These are phyloP conservation scores for Trachymyrmex septentrionalis DNA, from an alignment of 1,140 invertebrate species.

Conservation along the genomic window DNA sequence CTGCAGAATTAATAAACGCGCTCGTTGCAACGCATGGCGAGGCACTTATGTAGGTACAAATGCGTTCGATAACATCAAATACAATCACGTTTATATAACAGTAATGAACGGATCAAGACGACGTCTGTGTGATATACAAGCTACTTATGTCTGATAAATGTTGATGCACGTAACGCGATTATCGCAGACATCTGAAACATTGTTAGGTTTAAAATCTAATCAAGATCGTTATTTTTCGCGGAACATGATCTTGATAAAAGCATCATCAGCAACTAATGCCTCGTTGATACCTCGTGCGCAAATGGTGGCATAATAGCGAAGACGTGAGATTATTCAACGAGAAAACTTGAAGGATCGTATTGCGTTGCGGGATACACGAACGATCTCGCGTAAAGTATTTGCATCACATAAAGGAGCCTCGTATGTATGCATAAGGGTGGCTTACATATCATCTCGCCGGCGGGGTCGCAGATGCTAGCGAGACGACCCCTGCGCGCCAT, in stretches of 20 bases:
- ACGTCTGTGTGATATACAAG: slow-evolving; percentile 29
- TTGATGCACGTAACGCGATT: slow-evolving; percentile 30
- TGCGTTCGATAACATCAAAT: slow-evolving; percentile 11
- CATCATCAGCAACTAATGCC: background rate
- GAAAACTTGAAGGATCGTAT: background rate
- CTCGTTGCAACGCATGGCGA: background rate
- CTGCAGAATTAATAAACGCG: slow-evolving; percentile 18
- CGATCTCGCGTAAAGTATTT: slow-evolving; percentile 55
- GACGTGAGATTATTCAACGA: background rate
- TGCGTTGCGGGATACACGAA: slow-evolving; percentile 46
- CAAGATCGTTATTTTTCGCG: slow-evolving; percentile 19
- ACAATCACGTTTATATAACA: slow-evolving; percentile 53
- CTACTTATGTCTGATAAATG: slow-evolving; percentile 62
- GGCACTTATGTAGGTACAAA: slow-evolving; percentile 4
- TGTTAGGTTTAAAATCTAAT: slow-evolving; percentile 7
- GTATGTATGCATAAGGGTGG: slow-evolving; percentile 60
- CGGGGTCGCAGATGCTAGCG: slow-evolving; percentile 86
- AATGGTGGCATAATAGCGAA: background rate
- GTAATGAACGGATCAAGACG: slow-evolving; percentile 53
- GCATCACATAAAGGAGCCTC: slow-evolving; percentile 56
- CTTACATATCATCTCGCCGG: slow-evolving; percentile 87
- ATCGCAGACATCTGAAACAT: slow-evolving; percentile 2
- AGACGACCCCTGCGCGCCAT: slow-evolving; percentile 85
- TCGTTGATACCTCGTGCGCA: background rate
- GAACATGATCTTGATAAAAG: background rate